These are phyloP conservation scores for Danionella cerebrum DNA, from an alignment of 2,113 vertebrate genomes.

Conservation along the genomic window DNA sequence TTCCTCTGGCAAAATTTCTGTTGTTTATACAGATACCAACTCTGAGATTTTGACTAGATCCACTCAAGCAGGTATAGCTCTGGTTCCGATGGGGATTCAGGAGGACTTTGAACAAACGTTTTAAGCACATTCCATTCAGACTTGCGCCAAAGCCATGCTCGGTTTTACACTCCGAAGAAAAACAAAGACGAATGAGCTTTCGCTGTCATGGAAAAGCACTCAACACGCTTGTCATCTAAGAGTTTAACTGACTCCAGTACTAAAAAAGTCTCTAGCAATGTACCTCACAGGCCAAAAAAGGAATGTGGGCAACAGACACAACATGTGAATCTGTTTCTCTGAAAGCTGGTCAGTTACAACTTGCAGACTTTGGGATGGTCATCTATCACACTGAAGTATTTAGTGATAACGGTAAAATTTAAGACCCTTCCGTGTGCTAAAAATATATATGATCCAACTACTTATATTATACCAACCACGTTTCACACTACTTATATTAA, in stretches of 20 bases:
- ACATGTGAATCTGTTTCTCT: background rate
- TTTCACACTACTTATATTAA: too few relatives aligned
- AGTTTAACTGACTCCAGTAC: conserved; percentile 1
- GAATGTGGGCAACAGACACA: background rate
- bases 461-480: too few relatives aligned
- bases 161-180: background rate
- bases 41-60: background rate
- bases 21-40: background rate
- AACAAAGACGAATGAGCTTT: background rate
- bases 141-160: background rate
- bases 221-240: background rate
- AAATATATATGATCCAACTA: conserved; percentile 1
- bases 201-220: conserved; percentile 14
- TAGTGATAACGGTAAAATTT: background rate
- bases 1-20: background rate
- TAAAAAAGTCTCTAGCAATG: background rate
- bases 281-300: background rate
- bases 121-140: conserved; percentile 1
- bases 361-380: background rate
- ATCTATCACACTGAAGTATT: background rate
- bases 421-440: background rate
- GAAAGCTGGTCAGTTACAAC: background rate
- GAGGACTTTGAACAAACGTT: background rate
- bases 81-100: conserved; percentile 1
- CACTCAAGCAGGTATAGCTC: background rate